Evolutionary conservation across 1,140 invertebrate genomes (phyloP), one percentile per base, ranked within the genome.

Genomic region (Globodera rostochiensis): DNA sequence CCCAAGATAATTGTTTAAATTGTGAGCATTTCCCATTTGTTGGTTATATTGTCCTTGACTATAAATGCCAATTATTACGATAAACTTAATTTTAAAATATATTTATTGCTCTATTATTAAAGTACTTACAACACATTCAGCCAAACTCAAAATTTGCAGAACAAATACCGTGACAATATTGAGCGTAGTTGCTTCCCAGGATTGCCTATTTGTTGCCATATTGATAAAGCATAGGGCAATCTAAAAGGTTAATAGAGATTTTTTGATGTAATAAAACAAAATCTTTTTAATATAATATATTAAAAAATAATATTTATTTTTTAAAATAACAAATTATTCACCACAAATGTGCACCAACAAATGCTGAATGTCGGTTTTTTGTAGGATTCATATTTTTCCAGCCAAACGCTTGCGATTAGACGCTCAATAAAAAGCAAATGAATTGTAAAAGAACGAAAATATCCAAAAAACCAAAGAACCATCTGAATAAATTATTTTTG

Each of bases 51-150:
- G 21, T 21, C 9, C 15, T 74, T 21, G 15, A 21, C 21, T 9
- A 74, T 74, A 74, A 74, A 74, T 74, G 53, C 73, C 73, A n/a
- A 74, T 46, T 5, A 45, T 57, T 19, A 21, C 19, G 19, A 74
- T 74, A 50, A 74, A 74, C 73, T 74, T 15, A 60, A 60, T 60
- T 60, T 15, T 15, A 25, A 60, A 74, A 47, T 25, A 6, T 74
- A n/a, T 5, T 74, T 50, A n/a, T 36, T 36, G 36, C 36, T 50
- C n/a, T 74, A 36, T n/a, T 6, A 50, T 36, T 50, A 25, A 74
- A 50, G 3, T 0, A 45, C n/a, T 6, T 74, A 74, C 73, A 25
- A 74, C 3, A 74, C 53, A 74, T 74, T 74, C 73, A 6, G 36
- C 19, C 8, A 74, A 45, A 74, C 21, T 74, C 19, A 74, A 8